Evolutionary conservation across 2,888 invertebrate genomes (phyloP).

Genomic region (Cryptocephalus primarius): DNA sequence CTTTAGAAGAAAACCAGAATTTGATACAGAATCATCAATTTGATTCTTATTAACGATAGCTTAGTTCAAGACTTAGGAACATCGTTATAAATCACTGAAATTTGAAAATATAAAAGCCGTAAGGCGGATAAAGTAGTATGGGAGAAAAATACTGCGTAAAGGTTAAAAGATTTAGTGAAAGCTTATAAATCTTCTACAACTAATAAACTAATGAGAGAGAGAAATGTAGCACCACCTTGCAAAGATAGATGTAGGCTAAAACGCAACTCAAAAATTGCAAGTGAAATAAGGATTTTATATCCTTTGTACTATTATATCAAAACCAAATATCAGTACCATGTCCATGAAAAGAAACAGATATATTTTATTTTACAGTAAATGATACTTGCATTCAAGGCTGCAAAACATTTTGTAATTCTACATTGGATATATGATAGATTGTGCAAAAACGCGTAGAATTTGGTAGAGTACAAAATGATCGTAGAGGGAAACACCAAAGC

Average conservation of each 20-base stretch:
- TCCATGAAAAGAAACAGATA: conserved; percentile 1
- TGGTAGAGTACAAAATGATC: too few species aligned
- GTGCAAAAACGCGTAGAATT: background rate
- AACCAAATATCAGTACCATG: conserved; percentile 3
- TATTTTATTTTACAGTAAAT: conserved; percentile 2
- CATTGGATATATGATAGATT: conserved; percentile 1
- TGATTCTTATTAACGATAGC: too few species aligned
- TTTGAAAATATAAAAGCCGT: too few species aligned
- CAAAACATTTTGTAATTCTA: conserved; percentile 4
- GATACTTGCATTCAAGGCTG: conserved; percentile 1
- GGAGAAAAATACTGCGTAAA: conserved; percentile 8
- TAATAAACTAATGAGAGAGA: conserved; percentile 1
- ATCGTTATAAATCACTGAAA: too few species aligned
- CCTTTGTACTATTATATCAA: background rate
- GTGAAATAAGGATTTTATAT: background rate
- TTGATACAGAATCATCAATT: too few species aligned
- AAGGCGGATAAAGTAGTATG: too few species aligned
- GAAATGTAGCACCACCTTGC: conserved; percentile 4
- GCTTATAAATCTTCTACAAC: conserved; percentile 1
- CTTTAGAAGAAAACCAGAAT: too few species aligned
- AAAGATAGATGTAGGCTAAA: conserved; percentile 3
- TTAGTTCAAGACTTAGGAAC: too few species aligned
- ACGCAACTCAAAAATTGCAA: conserved; percentile 3
- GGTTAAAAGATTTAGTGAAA: conserved; percentile 4
- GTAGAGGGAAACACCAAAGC: too few species aligned